Base-by-base conservation (phyloP, 2,797 vertebrate genomes). In the Enteromius afrohamiltoni region DNA sequence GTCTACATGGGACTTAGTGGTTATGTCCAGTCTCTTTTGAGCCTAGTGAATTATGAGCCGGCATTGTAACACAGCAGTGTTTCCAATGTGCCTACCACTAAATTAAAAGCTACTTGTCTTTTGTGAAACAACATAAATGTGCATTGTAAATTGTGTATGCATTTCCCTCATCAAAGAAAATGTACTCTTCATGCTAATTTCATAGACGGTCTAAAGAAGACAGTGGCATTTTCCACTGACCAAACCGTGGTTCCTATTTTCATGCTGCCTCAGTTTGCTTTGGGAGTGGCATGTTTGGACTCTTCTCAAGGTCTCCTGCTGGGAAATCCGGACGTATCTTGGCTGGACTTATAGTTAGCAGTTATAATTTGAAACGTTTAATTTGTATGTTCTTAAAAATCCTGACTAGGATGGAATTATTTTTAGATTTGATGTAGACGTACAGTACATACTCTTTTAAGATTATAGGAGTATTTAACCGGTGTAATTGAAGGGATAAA, bases 301-400 rank as follows among this genome's bases (percentile, higher is more conserved):
- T 73, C 67, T 88, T 68, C 55, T 83, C 34, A 77, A 85, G 65
- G 73, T 65, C 82, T 80, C 34, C 68, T 42, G 55, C 65, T 80
- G 88, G 90, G 88, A 74, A 17, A 84, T 88, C 90, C 91, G 87
- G 89, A 84, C 89, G 90, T 90, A 91, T 90, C 89, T 87, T 42
- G 86, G 77, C 89, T 85, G 79, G 21, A 60, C 23, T 23, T 80
- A 42, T 34, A 80, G 65, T 73, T 84, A 84, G 45, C 55, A 79
- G 69, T 71, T 87, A 53, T 83, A 74, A 79, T 79, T 65, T 82
- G 7, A 82, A 86, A 31, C 51, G 16, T 82, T 78, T 34, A 74
- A 62, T 71, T 67, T 75, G 17, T 71, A 53, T 53, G 73, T 85
- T 77, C 65, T 31, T 76, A 19, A 65, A 51, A 77, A 65, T 51